These are phyloP conservation scores for Hemicentrotus pulcherrimus DNA, from an alignment of 35 echinoderm and acorn worm species.

Conservation along the genomic window DNA sequence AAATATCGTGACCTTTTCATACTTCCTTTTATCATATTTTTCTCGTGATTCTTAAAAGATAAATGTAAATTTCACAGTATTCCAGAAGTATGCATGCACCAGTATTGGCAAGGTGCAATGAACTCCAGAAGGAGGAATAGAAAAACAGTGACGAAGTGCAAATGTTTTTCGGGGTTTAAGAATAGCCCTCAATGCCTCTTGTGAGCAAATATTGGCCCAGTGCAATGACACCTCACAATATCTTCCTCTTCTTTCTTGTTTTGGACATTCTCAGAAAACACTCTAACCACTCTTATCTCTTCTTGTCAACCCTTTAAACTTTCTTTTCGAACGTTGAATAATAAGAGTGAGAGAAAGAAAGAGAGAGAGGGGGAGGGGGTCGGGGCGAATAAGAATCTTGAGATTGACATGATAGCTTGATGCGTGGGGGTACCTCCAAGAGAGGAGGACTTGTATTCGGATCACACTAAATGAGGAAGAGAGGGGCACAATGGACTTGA, in stretches of 20 bases:
- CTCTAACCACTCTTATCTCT: neutral
- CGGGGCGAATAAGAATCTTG: no score
- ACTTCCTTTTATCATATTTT: neutral
- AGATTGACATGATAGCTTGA: neutral
- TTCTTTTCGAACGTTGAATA: neutral
- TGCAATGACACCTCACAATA: slow-evolving; percentile 22
- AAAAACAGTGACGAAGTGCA: neutral
- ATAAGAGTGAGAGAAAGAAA: neutral
- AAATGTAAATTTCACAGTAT: neutral
- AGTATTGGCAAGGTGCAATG: neutral
- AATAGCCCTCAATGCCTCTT: neutral
- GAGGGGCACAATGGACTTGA: slow-evolving; percentile 20
- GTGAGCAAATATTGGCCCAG: slow-evolving; percentile 43
- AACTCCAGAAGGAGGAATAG: neutral
- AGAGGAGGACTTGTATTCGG: neutral
- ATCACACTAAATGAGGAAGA: neutral
- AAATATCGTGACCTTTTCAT: neutral
- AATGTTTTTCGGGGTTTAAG: neutral
- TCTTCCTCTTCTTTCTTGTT: neutral
- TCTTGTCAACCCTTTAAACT: neutral
- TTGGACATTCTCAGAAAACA: slow-evolving; percentile 2
- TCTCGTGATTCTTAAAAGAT: neutral
- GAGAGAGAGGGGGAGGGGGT: neutral
- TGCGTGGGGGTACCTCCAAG: neutral
- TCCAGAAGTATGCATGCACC: neutral